A percentile compares a stretch with the other conserved stretches of the same genome.
phyloP scores from a whole-genome alignment of 2,888 invertebrate genomes.

The Amphipoea oculea region DNA sequence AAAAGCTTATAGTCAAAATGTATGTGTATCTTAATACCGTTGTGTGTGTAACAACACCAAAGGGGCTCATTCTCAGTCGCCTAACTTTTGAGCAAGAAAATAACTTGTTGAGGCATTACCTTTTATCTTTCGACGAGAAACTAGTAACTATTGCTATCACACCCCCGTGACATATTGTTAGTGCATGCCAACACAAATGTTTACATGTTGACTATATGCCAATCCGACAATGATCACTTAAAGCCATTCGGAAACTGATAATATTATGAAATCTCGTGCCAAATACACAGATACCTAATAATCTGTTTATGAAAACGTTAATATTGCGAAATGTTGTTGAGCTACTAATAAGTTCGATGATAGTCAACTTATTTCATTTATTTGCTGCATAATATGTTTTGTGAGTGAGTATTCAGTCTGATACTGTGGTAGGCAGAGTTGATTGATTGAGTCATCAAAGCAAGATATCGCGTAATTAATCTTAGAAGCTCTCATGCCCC shows the following conservation, averaged over 20 bases:
- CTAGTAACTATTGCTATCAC: not conserved
- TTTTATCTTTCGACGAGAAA: slow-evolving; percentile 15
- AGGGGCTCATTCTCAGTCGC: slow-evolving; percentile 44
- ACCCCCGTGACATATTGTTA: not conserved
- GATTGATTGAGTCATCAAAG: slow-evolving; percentile 40
- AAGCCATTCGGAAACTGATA: slow-evolving; percentile 27
- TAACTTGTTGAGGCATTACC: slow-evolving; percentile 27
- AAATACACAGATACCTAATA: slow-evolving; percentile 13
- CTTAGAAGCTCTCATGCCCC: slow-evolving; percentile 40
- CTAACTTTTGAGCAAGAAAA: slow-evolving; percentile 13
- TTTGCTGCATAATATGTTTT: not conserved
- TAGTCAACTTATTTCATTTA: not conserved
- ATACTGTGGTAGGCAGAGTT: not conserved
- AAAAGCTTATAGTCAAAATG: slow-evolving; percentile 1
- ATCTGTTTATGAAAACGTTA: slow-evolving; percentile 35
- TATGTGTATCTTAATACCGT: slow-evolving; percentile 12
- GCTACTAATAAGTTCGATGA: slow-evolving; percentile 5
- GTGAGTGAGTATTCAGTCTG: not conserved
- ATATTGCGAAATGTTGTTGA: slow-evolving; percentile 18
- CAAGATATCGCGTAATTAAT: slow-evolving; percentile 50
- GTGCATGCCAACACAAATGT: slow-evolving; percentile 19
- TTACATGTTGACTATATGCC: slow-evolving; percentile 34
- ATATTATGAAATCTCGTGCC: slow-evolving; percentile 32
- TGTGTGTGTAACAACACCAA: slow-evolving; percentile 41
- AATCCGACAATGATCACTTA: slow-evolving; percentile 41